Conservation (phyloP, 2,113 vertebrate genomes). For the Opisthocomus hoazin region DNA sequence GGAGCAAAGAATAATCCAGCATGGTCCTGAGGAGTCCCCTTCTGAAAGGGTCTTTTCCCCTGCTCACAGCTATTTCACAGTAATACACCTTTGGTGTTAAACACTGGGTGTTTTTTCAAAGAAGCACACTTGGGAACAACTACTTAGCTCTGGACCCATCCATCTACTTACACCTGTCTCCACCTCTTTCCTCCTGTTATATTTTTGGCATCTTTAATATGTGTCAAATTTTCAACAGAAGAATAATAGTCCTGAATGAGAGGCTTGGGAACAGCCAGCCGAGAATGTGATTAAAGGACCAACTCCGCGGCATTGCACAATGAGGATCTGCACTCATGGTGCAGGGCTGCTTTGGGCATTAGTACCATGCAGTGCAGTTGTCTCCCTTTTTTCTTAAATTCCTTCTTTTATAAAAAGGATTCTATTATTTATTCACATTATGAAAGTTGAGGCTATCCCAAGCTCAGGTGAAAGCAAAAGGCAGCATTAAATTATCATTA, state of each 20-base stretch:
- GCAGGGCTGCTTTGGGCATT: neutral
- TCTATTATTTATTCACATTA: neutral
- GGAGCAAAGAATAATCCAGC: neutral
- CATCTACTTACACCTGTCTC: neutral
- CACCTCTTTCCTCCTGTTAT: neutral
- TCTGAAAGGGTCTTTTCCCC: neutral
- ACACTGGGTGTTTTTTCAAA: neutral
- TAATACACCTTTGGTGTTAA: neutral
- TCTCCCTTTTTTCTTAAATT: neutral
- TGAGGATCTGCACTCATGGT: neutral
- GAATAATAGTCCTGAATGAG: neutral
- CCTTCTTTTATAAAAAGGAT: neutral
- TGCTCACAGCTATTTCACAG: neutral
- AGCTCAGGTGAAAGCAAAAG: neutral
- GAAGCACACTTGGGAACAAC: neutral
- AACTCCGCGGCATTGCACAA: neutral
- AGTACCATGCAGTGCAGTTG: neutral
- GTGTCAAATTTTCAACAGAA: neutral
- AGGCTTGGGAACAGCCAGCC: neutral
- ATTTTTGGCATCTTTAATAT: neutral
- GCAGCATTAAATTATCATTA: slow-evolving; percentile 24
- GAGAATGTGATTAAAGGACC: neutral
- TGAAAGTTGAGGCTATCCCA: neutral
- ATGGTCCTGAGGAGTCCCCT: neutral
- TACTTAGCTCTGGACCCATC: neutral